These are phyloP conservation scores for Conus betulinus DNA, from an alignment of 1,140 invertebrate genomes.

Conservation along the genomic window DNA sequence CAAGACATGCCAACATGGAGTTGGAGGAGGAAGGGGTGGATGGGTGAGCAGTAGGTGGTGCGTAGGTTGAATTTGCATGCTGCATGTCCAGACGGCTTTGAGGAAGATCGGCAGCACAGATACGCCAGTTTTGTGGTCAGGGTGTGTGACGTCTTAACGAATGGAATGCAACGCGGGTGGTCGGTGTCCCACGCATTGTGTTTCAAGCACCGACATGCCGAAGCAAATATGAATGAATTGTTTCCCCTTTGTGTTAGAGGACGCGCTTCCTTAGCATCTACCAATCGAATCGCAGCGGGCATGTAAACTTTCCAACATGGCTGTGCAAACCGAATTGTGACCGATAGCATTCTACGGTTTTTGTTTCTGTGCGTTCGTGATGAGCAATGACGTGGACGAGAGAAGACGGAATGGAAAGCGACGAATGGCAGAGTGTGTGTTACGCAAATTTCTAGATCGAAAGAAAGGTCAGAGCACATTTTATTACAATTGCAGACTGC, in stretches of 20 bases:
- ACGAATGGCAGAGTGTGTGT: constrained; percentile 60
- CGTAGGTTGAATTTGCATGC: too few relatives aligned
- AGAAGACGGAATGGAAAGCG: constrained; percentile 43
- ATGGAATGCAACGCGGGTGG: background rate
- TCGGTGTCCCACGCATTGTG: constrained; percentile 30
- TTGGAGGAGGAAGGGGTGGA: too few relatives aligned
- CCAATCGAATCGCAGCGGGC: constrained; percentile 60
- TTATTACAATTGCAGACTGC: background rate
- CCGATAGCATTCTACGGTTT: background rate
- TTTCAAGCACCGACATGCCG: constrained; percentile 18
- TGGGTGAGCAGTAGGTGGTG: too few relatives aligned
- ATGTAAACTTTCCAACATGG: constrained; percentile 62
- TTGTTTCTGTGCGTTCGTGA: background rate
- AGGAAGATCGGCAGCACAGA: too few relatives aligned
- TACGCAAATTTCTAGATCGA: constrained; percentile 55
- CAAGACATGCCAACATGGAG: too few relatives aligned
- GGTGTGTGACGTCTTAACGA: too few relatives aligned
- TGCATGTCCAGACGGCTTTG: too few relatives aligned
- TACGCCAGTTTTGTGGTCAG: too few relatives aligned
- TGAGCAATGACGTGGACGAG: constrained; percentile 55
- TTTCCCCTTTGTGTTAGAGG: constrained; percentile 17
- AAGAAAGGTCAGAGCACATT: constrained; percentile 49
- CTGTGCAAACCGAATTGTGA: constrained; percentile 44
- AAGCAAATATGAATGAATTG: background rate
- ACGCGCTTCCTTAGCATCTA: constrained; percentile 30